Evolutionary conservation across 1,140 invertebrate genomes (phyloP), one percentile per base, ranked within the genome.

Genomic region (Apis cerana): DNA sequence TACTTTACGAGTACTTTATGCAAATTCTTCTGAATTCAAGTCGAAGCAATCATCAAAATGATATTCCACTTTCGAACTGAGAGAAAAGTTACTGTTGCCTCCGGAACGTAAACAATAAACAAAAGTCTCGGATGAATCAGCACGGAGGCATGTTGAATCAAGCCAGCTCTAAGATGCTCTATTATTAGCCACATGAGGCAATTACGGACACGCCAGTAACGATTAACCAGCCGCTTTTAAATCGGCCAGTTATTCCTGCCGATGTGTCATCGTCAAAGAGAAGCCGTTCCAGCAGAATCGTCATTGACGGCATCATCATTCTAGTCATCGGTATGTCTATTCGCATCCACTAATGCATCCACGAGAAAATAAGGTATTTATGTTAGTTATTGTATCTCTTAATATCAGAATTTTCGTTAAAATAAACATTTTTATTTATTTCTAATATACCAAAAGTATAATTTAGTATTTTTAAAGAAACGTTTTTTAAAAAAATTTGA

Each of bases 141-240:
- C 80, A 54, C 15, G 5, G 23, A 64, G 50, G 56, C 68, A 23
- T 58, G 77, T 15, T 50, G 67, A 27, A 50, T 52, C 62, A 54
- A 50, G 23, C 54, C 77, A 62, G 67, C 61, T 43, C 58, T 21
- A 58, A 27, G 71, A 68, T 27, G n/a, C 62, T 43, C 62, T 75
- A 82, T 82, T 82, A 82, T 54, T 82, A 77, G 52, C 75, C 58
- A 17, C n/a, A 33, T 15, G 23, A 1, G 5, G 74, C 67, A 82
- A 77, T 82, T 77, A 82, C 75, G 33, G 56, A 7, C 50, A 43
- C n/a, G 75, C 23, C 27, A 50, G 58, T 68, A 54, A 58, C 80
- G 75, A 77, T 78, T 82, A 82, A 77, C 67, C 65, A 19, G 56
- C 23, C 58, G 80, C 56, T 82, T 82, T 77, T 77, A 77, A 82